A percentile compares a stretch with the other conserved stretches of the same genome.
These are phyloP conservation scores for Lasioglossum malachurum DNA, from an alignment of 2,888 invertebrate genomes.

Conservation along the genomic window DNA sequence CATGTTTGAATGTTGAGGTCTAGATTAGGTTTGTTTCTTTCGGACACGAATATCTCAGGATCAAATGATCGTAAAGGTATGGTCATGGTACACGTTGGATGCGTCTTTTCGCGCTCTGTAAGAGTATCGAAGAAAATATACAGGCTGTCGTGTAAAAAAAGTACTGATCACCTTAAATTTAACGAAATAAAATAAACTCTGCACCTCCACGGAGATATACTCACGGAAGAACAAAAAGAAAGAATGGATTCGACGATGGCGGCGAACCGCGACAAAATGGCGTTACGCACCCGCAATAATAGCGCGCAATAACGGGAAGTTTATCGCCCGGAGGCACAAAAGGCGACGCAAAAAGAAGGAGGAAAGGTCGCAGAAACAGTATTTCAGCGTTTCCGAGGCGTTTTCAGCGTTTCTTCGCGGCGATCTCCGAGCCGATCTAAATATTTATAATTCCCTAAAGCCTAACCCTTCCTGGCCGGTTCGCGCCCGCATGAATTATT, in stretches of 20 bases:
- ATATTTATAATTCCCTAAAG: slow-evolving; percentile 78
- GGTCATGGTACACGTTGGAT: not conserved
- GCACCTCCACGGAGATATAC: not conserved
- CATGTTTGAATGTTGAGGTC: not conserved
- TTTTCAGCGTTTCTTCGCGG: slow-evolving; percentile 48
- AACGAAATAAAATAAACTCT: not conserved
- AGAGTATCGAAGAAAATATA: not conserved
- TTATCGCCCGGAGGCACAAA: slow-evolving; percentile 38
- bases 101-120: not conserved
- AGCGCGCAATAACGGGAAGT: slow-evolving; percentile 22
- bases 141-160: not conserved
- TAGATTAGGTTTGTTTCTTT: not conserved
- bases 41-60: not conserved
- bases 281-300: slow-evolving; percentile 25
- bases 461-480: slow-evolving; percentile 65
- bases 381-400: slow-evolving; percentile 25
- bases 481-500: slow-evolving; percentile 75
- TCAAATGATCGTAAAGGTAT: not conserved
- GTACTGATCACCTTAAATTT: not conserved
- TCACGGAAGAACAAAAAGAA: not conserved
- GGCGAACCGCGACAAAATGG: not conserved
- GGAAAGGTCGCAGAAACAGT: slow-evolving; percentile 26
- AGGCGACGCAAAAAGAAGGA: slow-evolving; percentile 2
- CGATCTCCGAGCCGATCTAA: slow-evolving; percentile 74
- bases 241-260: not conserved